Base-by-base conservation (phyloP, 2,888 invertebrate genomes). In the Arctia plantaginis region DNA sequence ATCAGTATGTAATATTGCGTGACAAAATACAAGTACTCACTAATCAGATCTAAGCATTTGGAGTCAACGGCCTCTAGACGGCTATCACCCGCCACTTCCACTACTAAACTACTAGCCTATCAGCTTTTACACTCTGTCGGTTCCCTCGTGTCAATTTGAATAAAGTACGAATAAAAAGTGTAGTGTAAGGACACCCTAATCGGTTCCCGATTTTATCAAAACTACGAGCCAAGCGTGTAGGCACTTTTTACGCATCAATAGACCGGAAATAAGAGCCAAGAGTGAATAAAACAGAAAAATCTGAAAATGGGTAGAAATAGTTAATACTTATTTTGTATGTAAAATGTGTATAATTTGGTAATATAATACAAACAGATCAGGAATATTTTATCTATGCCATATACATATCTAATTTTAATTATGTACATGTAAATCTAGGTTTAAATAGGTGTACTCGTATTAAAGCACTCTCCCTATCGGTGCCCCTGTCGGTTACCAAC, bases 151-250 rank as follows among this genome's bases (percentile, higher is more conserved):
- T 90, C 92, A 88, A 92, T 92, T 93, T 92, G 90, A 93, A 93
- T 93, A 93, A 93, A 91, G 88, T 88, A 86, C 86, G 86, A 91
- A 90, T 91, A 91, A 92, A 92, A 92, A 90, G 88, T 90, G 87
- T 90, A 89, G 89, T 89, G 87, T 90, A 89, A 89, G 90, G 89
- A 87, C 86, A 86, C 86, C 89, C 88, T 91, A 91, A 91, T 90
- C 90, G 89, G 86, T 86, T 85, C 89, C 90, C 82, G 90, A 91
- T 91, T 90, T 90, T 92, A 92, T 92, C 92, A 88, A 85, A 85
- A 86, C 77, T 84, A 84, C 84, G 86, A 82, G 83, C 86, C 85
- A 88, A 88, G 86, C 88, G 86, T 87, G 86, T 89, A 87, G 88
- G 88, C 88, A 87, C 82, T 88, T 90, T 91, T 90, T 89, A 89